Percentiles rank a stretch among this genome's conserved stretches.
Evolutionary conservation across 2,888 invertebrate species (phyloP).

Genomic region (Aphidoletes aphidimyza): DNA sequence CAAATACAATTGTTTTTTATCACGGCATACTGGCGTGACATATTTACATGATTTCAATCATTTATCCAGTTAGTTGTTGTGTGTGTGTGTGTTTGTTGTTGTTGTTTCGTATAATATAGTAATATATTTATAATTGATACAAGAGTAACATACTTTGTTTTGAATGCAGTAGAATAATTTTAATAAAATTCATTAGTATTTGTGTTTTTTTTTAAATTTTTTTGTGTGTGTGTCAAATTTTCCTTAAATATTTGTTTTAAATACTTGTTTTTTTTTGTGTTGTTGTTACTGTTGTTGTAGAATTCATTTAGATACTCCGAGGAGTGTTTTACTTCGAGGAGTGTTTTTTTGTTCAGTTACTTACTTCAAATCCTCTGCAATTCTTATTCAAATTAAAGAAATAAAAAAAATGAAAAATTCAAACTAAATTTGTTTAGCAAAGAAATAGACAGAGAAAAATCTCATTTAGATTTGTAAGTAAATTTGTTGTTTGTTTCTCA

Average conservation of each 20-base stretch:
- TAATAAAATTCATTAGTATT: too few relatives aligned
- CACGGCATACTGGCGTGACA: constrained; percentile 20
- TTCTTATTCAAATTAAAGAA: too few relatives aligned
- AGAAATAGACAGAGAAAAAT: too few relatives aligned
- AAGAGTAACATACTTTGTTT: constrained; percentile 10
- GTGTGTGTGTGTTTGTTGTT: too few relatives aligned
- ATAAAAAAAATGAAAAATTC: too few relatives aligned
- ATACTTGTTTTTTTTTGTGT: background rate
- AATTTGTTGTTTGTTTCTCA: too few relatives aligned
- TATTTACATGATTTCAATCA: constrained; percentile 46
- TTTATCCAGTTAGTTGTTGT: background rate
- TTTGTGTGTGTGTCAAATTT: background rate
- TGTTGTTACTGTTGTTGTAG: too few relatives aligned
- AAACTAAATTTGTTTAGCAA: too few relatives aligned
- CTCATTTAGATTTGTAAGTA: too few relatives aligned
- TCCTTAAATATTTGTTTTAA: background rate
- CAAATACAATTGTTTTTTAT: background rate
- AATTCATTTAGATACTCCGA: background rate
- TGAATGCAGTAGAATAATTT: constrained; percentile 39
- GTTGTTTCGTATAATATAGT: constrained; percentile 39
- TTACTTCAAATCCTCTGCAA: too few relatives aligned
- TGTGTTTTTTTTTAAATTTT: background rate
- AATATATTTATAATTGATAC: constrained; percentile 43
- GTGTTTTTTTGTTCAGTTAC: too few relatives aligned
- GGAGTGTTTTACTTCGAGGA: background rate